Conservation (phyloP, 1,140 invertebrate genomes). For the Drosophila oshimai region DNA sequence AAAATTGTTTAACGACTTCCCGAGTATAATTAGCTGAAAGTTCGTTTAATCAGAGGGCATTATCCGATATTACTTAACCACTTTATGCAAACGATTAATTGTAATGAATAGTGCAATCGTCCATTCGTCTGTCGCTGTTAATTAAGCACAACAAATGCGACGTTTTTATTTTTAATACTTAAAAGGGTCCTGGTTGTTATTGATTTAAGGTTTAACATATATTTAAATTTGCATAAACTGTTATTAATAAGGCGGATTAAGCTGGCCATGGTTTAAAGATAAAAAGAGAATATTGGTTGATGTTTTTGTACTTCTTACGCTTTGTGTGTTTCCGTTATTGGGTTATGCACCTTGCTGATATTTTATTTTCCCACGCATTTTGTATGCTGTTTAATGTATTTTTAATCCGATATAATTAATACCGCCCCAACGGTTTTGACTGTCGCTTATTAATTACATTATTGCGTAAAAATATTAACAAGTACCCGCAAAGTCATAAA, state of each 20-base stretch:
- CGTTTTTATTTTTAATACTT: constrained; percentile 19
- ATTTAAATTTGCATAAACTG: constrained; percentile 75
- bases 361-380: constrained; percentile 26
- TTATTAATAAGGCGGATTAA: constrained; percentile 72
- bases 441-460: constrained; percentile 54
- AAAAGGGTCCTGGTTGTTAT: constrained; percentile 33
- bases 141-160: constrained; percentile 58
- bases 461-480: constrained; percentile 59
- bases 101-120: constrained; percentile 6
- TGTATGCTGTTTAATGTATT: constrained; percentile 27
- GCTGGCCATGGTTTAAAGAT: neutral
- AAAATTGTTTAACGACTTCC: constrained; percentile 12
- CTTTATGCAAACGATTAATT: constrained; percentile 31
- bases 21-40: constrained; percentile 26
- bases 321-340: neutral
- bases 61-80: constrained; percentile 32
- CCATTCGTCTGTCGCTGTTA: constrained; percentile 49
- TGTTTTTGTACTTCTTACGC: constrained; percentile 2
- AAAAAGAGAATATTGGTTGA: constrained; percentile 1
- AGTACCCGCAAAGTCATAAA: constrained; percentile 59
- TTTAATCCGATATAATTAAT: constrained; percentile 61
- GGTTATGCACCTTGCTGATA: constrained; percentile 29
- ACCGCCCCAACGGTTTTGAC: neutral
- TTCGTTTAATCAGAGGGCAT: constrained; percentile 16
- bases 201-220: constrained; percentile 69